Evolutionary conservation across 1,140 invertebrate genomes (phyloP).

Genomic region (Steinernema khuongi): DNA sequence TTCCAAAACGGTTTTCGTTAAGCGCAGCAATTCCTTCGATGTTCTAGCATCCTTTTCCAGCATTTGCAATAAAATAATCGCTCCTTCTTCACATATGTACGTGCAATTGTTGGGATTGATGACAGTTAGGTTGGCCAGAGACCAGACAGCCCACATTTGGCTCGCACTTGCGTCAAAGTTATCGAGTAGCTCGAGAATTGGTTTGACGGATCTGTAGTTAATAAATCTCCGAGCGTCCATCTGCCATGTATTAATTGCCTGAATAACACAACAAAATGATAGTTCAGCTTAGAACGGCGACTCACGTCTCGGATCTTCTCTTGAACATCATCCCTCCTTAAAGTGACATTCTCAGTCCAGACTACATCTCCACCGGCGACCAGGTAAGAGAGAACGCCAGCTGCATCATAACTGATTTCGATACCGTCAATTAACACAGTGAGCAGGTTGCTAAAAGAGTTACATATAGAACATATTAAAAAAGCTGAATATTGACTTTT

Average conservation of each 20-base stretch:
- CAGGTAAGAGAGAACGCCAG: conserved; percentile 87
- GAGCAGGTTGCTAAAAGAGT: conserved; percentile 70
- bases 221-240: conserved; percentile 80
- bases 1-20: conserved; percentile 33
- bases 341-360: conserved; percentile 72
- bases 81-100: conserved; percentile 77
- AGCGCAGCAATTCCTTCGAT: conserved; percentile 1
- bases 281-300: neutral
- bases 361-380: conserved; percentile 78
- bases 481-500: too few relatives aligned
- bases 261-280: conserved; percentile 34
- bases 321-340: conserved; percentile 70
- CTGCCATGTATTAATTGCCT: conserved; percentile 80
- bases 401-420: conserved; percentile 93
- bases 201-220: conserved; percentile 73
- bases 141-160: conserved; percentile 67
- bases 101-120: conserved; percentile 72
- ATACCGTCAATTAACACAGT: conserved; percentile 83
- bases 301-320: conserved; percentile 66
- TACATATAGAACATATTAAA: too few relatives aligned
- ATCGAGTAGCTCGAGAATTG: conserved; percentile 49
- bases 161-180: conserved; percentile 45
- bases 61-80: conserved; percentile 69
- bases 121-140: conserved; percentile 82
- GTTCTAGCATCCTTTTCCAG: conserved; percentile 62